phyloP scores from a whole-genome alignment of 2,113 vertebrate species.

The Microtus richardsoni region DNA sequence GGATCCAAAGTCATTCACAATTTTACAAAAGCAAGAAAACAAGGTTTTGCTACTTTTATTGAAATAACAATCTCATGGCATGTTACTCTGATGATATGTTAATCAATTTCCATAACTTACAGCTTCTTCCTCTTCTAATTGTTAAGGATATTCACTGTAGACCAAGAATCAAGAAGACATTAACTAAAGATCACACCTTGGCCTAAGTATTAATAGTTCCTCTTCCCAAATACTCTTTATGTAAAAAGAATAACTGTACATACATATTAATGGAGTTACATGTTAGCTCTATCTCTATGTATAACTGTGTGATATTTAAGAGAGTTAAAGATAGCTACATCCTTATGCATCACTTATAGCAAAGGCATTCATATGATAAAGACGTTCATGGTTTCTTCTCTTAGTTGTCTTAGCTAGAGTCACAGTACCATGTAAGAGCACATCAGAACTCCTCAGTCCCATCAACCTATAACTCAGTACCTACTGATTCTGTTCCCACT shows the following conservation, averaged over 20 bases:
- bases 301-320: background rate
- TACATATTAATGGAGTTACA: background rate
- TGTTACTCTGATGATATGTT: background rate
- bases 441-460: background rate
- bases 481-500: background rate
- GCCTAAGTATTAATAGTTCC: background rate
- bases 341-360: background rate
- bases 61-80: background rate
- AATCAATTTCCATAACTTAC: background rate
- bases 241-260: background rate
- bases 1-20: background rate
- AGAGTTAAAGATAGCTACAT: background rate
- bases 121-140: background rate
- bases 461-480: background rate
- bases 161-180: background rate
- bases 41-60: background rate
- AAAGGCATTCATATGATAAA: background rate
- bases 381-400: background rate
- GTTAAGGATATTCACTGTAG: background rate
- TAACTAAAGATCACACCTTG: background rate
- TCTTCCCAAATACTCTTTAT: background rate
- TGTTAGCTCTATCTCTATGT: background rate
- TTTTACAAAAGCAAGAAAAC: background rate
- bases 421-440: background rate
- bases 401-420: background rate